Evolutionary conservation across 2,888 invertebrate genomes (phyloP), one percentile per base, ranked within the genome.

Genomic region (Philhelius pedissequus): DNA sequence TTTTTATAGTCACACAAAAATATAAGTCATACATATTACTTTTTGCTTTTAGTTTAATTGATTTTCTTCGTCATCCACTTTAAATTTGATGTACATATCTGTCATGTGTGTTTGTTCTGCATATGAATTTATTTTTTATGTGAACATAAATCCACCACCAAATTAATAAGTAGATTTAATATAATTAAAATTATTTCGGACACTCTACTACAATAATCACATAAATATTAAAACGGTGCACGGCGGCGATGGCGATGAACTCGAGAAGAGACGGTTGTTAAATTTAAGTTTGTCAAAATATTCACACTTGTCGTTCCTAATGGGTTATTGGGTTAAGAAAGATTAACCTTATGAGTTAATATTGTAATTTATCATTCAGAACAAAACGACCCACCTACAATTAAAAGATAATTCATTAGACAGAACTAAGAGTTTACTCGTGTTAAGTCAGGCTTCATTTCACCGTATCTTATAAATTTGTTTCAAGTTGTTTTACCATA

Each of bases 241-340:
- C n/a, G n/a, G n/a, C n/a, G n/a, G n/a, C n/a, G n/a, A n/a, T n/a
- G n/a, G n/a, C n/a, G n/a, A n/a, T n/a, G n/a, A n/a, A n/a, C n/a
- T n/a, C n/a, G n/a, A n/a, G n/a, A n/a, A n/a, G n/a, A n/a, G n/a
- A n/a, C 13, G n/a, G 22, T 48, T 25, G 22, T 48, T 25, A 48
- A 48, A 25, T 11, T 45, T 2, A 20, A 25, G 15, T 48, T 13
- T 48, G 3, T 25, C 4, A 7, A 25, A 48, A 48, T 50, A 11
- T 18, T 6, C 38, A 38, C 25, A 68, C 25, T 54, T 18, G 27
- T 38, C 27, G 9, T 4, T 27, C 68, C 68, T 40, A 54, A 38
- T 68, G 9, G 68, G 68, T 68, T 52, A 68, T 40, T 52, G 68
- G 52, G 52, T 54, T 68, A 13, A 30, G 13, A 68, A 54, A 54